Evolutionary conservation across 1,140 invertebrate species (phyloP), one percentile per base, ranked within the genome.

Genomic region (Drosophila obscura): DNA sequence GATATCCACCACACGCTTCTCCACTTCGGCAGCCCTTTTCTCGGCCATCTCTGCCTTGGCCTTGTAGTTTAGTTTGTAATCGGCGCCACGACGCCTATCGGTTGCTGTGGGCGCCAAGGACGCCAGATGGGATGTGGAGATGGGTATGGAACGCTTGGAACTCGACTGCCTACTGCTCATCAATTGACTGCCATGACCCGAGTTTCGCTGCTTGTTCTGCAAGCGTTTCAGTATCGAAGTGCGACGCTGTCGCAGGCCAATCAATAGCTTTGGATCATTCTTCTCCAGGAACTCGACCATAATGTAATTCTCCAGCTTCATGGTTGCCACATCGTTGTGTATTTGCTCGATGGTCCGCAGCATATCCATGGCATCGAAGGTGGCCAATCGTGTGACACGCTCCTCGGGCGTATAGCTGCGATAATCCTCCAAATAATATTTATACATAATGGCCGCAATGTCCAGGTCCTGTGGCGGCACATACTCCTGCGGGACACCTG

Each of bases 31-130:
- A 0, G 73, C 71, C 0, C 76, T 53, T 49, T 90, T 91, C 43
- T 91, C 90, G 1, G 90, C 90, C 73, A 91, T 67, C 22, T 91
- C 90, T 1, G 83, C 77, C 50, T 91, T 91, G 43, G 87, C 71
- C 50, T 88, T 88, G 56, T 57, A 89, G 31, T 91, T 91, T 0
- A 91, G 52, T n/a, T 64, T 82, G 5, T 68, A 67, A 0, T 91
- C 90, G 0, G 60, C 7, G 5, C 13, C 28, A n/a, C 81, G 80
- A 2, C 83, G 83, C 39, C 63, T 61, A 2, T 49, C 51, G 0
- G 22, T 44, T 0, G 3, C 61, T 2, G 2, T 9, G 7, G 44
- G 48, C 13, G n/a, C 26, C 41, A 82, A 39, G 4, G 73, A 45
- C 1, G 15, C 48, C 13, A 68, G 1, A 2, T 56, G 64, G 5